Conservation (phyloP, 2,797 vertebrate species). For the Bufotes viridis region DNA sequence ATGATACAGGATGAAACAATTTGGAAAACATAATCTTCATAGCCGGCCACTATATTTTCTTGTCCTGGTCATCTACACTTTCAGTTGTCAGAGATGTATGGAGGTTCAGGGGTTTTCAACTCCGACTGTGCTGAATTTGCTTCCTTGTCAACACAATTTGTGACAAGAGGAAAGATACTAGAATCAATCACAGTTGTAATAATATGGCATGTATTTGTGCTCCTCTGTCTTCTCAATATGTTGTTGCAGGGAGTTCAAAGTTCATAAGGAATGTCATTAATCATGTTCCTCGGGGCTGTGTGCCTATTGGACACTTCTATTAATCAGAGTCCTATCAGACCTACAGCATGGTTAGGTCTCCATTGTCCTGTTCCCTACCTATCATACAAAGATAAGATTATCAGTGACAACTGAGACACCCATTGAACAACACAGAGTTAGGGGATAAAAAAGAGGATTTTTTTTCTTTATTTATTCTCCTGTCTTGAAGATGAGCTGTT, state of each 20-base stretch:
- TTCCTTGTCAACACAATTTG: conserved; percentile 55
- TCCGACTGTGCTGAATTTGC: conserved; percentile 49
- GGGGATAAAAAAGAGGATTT: conserved; percentile 73
- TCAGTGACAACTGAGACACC: conserved; percentile 81
- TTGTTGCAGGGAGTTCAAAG: conserved; percentile 64
- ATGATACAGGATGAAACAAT: background rate
- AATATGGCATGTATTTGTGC: conserved; percentile 59
- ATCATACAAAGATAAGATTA: conserved; percentile 88
- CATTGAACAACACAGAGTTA: conserved; percentile 74
- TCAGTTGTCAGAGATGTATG: conserved; percentile 53
- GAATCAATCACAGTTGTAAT: conserved; percentile 63
- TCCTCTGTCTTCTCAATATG: conserved; percentile 55
- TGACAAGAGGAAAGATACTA: conserved; percentile 51
- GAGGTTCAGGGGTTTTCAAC: background rate
- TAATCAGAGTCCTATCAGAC: conserved; percentile 82
- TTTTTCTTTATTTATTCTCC: conserved; percentile 79
- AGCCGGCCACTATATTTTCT: background rate
- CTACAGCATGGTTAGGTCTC: conserved; percentile 74
- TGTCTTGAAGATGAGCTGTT: conserved; percentile 79
- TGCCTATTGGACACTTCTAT: conserved; percentile 78
- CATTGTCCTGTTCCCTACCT: conserved; percentile 83
- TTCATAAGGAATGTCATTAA: conserved; percentile 77
- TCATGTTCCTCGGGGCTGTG: conserved; percentile 78
- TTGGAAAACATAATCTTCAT: background rate
- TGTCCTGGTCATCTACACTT: conserved; percentile 32